Conservation (phyloP, 2,113 vertebrate species). For the Jaculus jaculus region DNA sequence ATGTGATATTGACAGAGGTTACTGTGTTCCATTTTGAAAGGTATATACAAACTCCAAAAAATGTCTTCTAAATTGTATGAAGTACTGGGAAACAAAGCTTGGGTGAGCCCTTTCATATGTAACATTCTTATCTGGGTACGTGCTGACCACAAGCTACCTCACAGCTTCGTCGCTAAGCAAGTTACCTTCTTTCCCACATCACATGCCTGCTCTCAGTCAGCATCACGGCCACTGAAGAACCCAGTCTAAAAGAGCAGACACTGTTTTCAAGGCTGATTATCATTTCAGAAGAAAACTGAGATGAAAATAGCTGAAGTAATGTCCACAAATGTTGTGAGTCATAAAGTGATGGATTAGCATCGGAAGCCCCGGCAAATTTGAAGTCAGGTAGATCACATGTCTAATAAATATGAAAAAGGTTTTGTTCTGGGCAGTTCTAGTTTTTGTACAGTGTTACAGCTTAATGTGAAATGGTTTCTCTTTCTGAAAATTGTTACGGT, state of each 20-base stretch:
- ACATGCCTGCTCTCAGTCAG: neutral
- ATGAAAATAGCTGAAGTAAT: neutral
- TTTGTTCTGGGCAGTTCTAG: neutral
- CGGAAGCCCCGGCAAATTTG: neutral
- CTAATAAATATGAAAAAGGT: neutral
- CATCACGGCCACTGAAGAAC: neutral
- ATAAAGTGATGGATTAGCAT: neutral
- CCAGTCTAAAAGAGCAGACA: neutral
- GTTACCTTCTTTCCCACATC: neutral
- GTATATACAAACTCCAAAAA: neutral
- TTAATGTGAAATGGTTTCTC: neutral
- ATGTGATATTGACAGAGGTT: neutral
- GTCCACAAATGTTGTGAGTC: neutral
- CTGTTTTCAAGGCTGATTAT: too few relatives aligned
- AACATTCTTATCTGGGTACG: neutral
- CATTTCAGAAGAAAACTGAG: neutral
- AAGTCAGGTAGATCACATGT: neutral
- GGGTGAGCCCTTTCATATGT: neutral
- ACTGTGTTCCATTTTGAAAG: conserved; percentile 2
- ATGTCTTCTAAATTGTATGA: neutral
- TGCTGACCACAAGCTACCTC: neutral
- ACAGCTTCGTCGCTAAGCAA: neutral
- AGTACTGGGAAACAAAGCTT: neutral
- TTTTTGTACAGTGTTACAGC: neutral
- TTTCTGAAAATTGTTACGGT: neutral